Evolutionary conservation across 2,113 vertebrate species (phyloP), one percentile per base, ranked within the genome.

Genomic region (Engraulis encrasicolus): DNA sequence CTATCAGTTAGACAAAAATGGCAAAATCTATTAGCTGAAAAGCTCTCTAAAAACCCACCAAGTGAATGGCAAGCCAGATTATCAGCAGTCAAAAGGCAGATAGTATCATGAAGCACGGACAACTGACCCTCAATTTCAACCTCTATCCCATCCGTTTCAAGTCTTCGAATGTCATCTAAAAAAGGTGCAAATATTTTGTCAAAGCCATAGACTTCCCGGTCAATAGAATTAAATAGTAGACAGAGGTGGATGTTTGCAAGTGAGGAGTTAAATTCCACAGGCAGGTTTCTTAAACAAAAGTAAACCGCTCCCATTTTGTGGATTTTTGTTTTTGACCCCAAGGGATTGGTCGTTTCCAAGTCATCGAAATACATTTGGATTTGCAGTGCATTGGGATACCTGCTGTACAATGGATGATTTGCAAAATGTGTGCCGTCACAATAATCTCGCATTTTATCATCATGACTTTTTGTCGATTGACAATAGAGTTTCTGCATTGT

Each of bases 371-470:
- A 85, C n/a, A 82, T 14, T 50, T 77, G 54, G 15, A 85, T 84
- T 71, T 86, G 82, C 78, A 81, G 19, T 7, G 61, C 36, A 49
- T 48, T 0, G 4, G 85, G 87, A 66, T n/a, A 58, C 40, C 54
- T 86, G 5, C 31, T 81, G 50, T 78, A 82, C 45, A 85, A 82
- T 48, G 31, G 6, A 23, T 84, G 82, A 19, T 27, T 14, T 50
- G 50, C n/a, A 45, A 88, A 86, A 9, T 81, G 80, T 49, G 61
- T 18, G 15, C 54, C 86, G 82, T 85, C 83, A 81, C 81, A 83
- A 58, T 85, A 87, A 66, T 81, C 71, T 66, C 0, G 0, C 0
- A 87, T 83, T 78, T 82, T 87, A 38, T 23, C 78, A 82, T 80
- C 48, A 34, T 4, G 7, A 80, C 61, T 77, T 2, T 58, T 78